Evolutionary conservation across 1,140 invertebrate species (phyloP).

Genomic region (Charaxes varanes): DNA sequence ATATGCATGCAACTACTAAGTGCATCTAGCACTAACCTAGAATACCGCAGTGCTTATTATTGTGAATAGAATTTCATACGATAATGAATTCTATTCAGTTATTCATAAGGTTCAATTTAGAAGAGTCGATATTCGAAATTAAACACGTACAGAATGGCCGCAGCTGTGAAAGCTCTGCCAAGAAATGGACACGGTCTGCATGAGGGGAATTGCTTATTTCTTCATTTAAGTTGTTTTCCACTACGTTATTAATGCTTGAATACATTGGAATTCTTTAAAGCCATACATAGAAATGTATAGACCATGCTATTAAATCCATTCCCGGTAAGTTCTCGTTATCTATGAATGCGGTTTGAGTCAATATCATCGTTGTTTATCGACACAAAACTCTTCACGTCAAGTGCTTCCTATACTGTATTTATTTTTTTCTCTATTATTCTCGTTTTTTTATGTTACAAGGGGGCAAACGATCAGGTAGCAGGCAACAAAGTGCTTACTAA

Average conservation of each 20-base stretch:
- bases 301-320: constrained; percentile 10
- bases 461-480: no score
- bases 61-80: constrained; percentile 12
- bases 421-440: no score
- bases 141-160: constrained; percentile 19
- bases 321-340: constrained; percentile 9
- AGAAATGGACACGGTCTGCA: constrained; percentile 33
- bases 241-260: constrained; percentile 8
- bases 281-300: constrained; percentile 2
- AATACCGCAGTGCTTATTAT: constrained; percentile 36
- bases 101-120: constrained; percentile 23
- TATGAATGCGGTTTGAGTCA: constrained; percentile 8
- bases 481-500: no score
- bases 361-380: constrained; percentile 20
- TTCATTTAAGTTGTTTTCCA: constrained; percentile 17
- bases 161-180: constrained; percentile 53
- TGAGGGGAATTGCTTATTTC: constrained; percentile 38
- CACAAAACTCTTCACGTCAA: constrained; percentile 14
- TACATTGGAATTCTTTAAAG: constrained; percentile 10
- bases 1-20: constrained; percentile 26
- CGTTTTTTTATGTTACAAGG: no score
- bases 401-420: constrained; percentile 21
- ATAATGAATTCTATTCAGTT: constrained; percentile 3
- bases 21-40: constrained; percentile 39
- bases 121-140: constrained; percentile 9